These are phyloP conservation scores for Dunckerocampus dactyliophorus DNA, from an alignment of 2,113 vertebrate species.

Conservation along the genomic window DNA sequence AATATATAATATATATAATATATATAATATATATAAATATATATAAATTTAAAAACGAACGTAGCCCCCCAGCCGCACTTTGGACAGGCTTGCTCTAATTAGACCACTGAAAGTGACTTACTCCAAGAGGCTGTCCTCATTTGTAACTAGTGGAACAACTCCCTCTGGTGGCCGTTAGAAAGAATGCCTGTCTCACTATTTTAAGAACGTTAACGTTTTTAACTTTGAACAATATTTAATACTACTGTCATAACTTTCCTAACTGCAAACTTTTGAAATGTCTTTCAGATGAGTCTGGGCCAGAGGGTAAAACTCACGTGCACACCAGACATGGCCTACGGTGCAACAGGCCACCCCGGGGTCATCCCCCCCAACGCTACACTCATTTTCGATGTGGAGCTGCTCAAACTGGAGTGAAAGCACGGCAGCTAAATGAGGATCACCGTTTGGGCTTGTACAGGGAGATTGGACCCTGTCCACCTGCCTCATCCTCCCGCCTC, in stretches of 20 bases:
- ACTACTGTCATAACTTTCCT: background rate
- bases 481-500: slow-evolving; percentile 46
- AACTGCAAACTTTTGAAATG: no score
- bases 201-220: no score
- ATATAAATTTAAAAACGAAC: no score
- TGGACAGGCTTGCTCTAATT: no score
- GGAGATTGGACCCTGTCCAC: slow-evolving; percentile 45
- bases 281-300: slow-evolving; percentile 89
- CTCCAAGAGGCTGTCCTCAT: no score
- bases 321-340: slow-evolving; percentile 95
- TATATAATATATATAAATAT: no score
- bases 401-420: slow-evolving; percentile 91
- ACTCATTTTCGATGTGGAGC: slow-evolving; percentile 96
- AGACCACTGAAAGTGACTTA: no score
- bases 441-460: slow-evolving; percentile 24
- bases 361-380: slow-evolving; percentile 98
- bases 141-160: no score
- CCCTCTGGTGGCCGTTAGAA: no score
- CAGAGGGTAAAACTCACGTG: slow-evolving; percentile 97
- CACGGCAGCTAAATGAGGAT: slow-evolving; percentile 17
- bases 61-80: no score
- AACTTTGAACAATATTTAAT: background rate
- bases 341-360: slow-evolving; percentile 90
- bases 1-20: no score
- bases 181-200: no score